Base-by-base conservation (phyloP, 2,888 invertebrate species). In the Lithophane leautieri region DNA sequence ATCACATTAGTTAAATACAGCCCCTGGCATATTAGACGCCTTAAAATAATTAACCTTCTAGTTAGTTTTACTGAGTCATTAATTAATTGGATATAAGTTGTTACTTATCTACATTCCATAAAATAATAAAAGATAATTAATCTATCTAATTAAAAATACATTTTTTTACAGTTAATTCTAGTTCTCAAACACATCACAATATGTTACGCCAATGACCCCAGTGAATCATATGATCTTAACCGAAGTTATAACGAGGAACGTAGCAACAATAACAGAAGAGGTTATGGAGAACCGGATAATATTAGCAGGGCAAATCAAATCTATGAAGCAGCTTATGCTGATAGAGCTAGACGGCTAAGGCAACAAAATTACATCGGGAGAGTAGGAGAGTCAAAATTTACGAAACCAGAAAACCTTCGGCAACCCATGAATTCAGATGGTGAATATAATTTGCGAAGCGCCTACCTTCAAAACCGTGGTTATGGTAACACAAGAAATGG, bases 111-210 rank as follows among this genome's bases (percentile, higher is more conserved):
- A 6, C 0, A 34, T 34, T 34, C 34, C 34, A 34, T 34, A 34
- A 34, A 34, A 34, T 0, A 34, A 34, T 34, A 34, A 6, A 34
- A 34, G 34, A 34, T 6, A 34, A 34, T 34, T 34, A 34, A n/a
- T n/a, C 3, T 19, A 34, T 34, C 16, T 22, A 68, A 44, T 34
- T 60, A 19, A 34, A 34, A 52, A 16, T 16, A 40, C 11, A 6
- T 42, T 42, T 58, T 16, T 47, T n/a, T 63, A 65, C 81, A 81
- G 81, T 22, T 69, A 40, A 28, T 83, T 42, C 12, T 79, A 28
- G 11, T 47, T 42, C 25, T 56, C 34, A 61, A 71, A 52, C 19
- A 66, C 22, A 52, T 61, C 16, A 40, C 12, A 79, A 61, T 47
- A 22, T 83, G 73, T 62, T 40, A 56, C 12, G 68, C 60, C 12